Evolutionary conservation across 2,888 invertebrate species (phyloP).

Genomic region (Trachelus stipa): DNA sequence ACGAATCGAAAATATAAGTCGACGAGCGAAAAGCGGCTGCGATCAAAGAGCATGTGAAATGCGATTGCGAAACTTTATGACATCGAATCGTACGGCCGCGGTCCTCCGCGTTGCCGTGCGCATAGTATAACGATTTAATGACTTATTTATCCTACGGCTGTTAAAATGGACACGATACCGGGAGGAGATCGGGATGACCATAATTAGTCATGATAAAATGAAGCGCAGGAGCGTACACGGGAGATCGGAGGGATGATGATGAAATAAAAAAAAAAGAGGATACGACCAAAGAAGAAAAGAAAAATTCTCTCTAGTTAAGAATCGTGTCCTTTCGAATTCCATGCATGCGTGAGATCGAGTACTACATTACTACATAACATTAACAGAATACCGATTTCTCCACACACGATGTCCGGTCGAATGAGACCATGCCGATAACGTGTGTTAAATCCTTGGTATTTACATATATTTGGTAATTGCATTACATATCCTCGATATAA

Average conservation of each 20-base stretch:
- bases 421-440: slow-evolving; percentile 3
- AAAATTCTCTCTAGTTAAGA: slow-evolving; percentile 1
- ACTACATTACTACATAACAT: slow-evolving; percentile 8
- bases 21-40: not conserved
- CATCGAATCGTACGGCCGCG: not conserved
- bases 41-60: not conserved
- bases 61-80: not conserved
- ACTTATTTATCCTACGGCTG: slow-evolving; percentile 1
- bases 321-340: slow-evolving; percentile 2
- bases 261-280: not conserved
- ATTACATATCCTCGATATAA: not conserved
- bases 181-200: not conserved
- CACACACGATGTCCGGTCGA: slow-evolving; percentile 5
- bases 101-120: not conserved
- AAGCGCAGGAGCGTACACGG: not conserved
- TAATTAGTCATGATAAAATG: slow-evolving; percentile 7
- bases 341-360: slow-evolving; percentile 6
- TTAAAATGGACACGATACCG: slow-evolving; percentile 1
- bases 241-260: not conserved
- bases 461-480: not conserved
- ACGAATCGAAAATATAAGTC: not conserved
- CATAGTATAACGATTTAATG: not conserved
- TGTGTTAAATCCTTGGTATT: not conserved
- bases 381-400: not conserved
- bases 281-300: not conserved